A percentile compares a stretch with the other conserved stretches of the same genome.
Evolutionary conservation across 1,140 invertebrate species (phyloP).

Genomic region (Acromyrmex charruanus): DNA sequence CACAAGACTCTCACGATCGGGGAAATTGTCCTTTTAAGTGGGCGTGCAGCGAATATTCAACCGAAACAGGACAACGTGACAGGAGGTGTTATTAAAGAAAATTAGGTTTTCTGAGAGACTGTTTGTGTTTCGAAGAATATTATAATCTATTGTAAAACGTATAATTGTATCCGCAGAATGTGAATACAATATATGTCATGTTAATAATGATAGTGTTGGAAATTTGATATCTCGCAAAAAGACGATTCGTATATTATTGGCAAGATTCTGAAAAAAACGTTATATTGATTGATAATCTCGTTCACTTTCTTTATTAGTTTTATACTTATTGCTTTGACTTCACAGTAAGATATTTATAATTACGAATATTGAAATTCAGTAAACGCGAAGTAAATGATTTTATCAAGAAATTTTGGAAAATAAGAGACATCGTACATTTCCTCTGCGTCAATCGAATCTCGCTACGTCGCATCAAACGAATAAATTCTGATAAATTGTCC

Average conservation of each 20-base stretch:
- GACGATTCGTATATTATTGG: not conserved
- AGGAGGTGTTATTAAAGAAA: slow-evolving; percentile 41
- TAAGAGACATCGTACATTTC: not conserved
- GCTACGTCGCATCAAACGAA: not conserved
- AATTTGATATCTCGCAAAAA: not conserved
- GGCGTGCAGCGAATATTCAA: slow-evolving; percentile 18
- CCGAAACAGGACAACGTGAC: slow-evolving; percentile 34
- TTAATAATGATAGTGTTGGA: slow-evolving; percentile 6
- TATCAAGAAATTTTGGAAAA: not conserved
- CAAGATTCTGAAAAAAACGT: not conserved
- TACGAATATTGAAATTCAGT: not conserved
- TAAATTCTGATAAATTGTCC: slow-evolving; percentile 28
- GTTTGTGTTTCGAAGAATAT: not conserved
- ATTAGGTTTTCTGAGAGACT: slow-evolving; percentile 22
- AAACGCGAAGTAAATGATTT: slow-evolving; percentile 9
- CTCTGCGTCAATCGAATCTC: not conserved
- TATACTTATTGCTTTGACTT: not conserved
- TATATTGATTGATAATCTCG: slow-evolving; percentile 3
- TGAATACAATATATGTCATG: slow-evolving; percentile 3
- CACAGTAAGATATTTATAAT: not conserved
- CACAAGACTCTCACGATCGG: slow-evolving; percentile 52
- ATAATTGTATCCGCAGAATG: slow-evolving; percentile 16
- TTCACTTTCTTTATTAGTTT: not conserved
- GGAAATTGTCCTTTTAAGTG: slow-evolving; percentile 58
- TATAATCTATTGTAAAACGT: slow-evolving; percentile 27